Conservation (phyloP, 2,888 invertebrate species). For the Scelioninae gen. 1 region DNA sequence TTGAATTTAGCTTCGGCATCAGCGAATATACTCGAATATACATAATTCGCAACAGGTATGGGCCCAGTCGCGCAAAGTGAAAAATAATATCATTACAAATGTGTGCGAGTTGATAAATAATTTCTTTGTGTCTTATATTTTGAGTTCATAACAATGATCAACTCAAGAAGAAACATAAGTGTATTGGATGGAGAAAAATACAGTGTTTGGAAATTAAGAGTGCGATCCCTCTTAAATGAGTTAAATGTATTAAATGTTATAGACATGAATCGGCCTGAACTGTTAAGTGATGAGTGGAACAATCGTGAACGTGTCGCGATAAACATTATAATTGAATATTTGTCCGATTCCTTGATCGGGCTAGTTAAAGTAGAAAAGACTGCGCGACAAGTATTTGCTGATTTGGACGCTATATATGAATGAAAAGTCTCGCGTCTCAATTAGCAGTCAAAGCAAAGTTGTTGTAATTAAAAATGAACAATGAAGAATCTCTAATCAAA, state of each 20-base stretch:
- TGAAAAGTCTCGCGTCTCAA: background rate
- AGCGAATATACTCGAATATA: too few species aligned
- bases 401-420: background rate
- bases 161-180: background rate
- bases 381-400: background rate
- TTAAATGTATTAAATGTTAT: background rate
- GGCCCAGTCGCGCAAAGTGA: too few species aligned
- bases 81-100: too few species aligned
- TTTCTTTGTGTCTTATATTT: too few species aligned
- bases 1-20: too few species aligned
- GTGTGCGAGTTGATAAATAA: too few species aligned
- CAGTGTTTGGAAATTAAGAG: background rate
- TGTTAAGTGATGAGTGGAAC: background rate
- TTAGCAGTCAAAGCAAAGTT: too few species aligned
- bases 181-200: constrained; percentile 2
- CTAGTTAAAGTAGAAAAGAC: background rate
- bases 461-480: too few species aligned
- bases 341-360: background rate
- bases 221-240: background rate
- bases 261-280: background rate
- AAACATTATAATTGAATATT: background rate
- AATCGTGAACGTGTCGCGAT: background rate
- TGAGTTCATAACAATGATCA: too few species aligned
- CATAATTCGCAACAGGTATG: too few species aligned
- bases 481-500: too few species aligned